These are phyloP conservation scores for Hemitrygon akajei DNA, from an alignment of 2,797 vertebrate species.

Conservation along the genomic window DNA sequence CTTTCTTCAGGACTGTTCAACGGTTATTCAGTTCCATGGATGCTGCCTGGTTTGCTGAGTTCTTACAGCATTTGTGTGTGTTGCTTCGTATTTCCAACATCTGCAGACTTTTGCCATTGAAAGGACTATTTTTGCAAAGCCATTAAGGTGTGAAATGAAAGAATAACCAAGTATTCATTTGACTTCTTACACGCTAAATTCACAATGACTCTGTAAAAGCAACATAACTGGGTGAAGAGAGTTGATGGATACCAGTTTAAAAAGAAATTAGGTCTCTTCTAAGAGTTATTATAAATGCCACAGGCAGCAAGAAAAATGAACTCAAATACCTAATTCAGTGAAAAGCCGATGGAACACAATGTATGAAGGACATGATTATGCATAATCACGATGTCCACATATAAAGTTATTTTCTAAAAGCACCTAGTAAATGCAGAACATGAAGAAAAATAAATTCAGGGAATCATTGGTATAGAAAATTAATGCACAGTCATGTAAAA, in stretches of 20 bases:
- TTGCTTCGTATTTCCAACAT: no score
- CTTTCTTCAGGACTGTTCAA: no score
- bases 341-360: neutral
- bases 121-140: neutral
- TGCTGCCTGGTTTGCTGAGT: no score
- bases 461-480: neutral
- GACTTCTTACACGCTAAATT: neutral
- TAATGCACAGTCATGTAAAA: neutral
- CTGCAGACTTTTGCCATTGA: neutral
- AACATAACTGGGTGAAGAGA: neutral
- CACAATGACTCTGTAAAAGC: neutral
- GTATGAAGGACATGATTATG: neutral
- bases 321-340: neutral
- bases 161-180: neutral
- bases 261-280: neutral
- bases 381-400: neutral
- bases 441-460: neutral
- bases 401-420: neutral
- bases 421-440: neutral
- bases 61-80: no score
- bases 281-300: neutral
- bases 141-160: neutral
- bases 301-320: neutral
- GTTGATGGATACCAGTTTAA: neutral
- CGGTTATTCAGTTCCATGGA: no score